A percentile compares a stretch with the other conserved stretches of the same genome.
These are phyloP conservation scores for Lithobates sylvaticus DNA, from an alignment of 2,797 vertebrate genomes.

Conservation along the genomic window DNA sequence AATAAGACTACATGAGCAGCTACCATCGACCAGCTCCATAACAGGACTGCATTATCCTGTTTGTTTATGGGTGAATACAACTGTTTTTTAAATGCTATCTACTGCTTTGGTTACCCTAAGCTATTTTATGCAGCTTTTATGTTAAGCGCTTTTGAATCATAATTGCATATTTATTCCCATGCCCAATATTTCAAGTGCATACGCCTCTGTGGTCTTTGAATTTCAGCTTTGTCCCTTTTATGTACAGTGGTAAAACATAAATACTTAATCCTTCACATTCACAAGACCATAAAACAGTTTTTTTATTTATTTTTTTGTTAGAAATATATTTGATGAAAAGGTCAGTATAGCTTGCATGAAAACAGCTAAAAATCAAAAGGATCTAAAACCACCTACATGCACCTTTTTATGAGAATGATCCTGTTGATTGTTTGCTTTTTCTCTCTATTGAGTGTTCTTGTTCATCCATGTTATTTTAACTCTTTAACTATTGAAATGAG, in stretches of 20 bases:
- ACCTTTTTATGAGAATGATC: too few species aligned
- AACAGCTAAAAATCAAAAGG: too few species aligned
- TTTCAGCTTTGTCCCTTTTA: background rate
- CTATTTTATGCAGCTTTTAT: background rate
- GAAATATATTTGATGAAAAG: too few species aligned
- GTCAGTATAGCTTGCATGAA: too few species aligned
- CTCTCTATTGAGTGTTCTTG: too few species aligned
- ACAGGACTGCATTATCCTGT: background rate
- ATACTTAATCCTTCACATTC: background rate
- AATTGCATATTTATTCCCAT: background rate
- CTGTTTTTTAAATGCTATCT: background rate
- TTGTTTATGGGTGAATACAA: background rate
- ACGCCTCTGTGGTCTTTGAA: background rate
- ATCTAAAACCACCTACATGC: too few species aligned
- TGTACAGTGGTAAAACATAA: background rate
- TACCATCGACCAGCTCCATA: background rate
- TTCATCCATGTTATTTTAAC: too few species aligned
- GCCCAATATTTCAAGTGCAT: background rate
- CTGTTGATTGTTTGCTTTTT: too few species aligned
- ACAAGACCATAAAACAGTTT: too few species aligned
- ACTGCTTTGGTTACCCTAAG: background rate
- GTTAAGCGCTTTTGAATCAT: background rate
- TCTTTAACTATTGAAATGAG: too few species aligned
- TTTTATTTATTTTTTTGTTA: too few species aligned
- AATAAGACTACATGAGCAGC: background rate